phyloP scores from a whole-genome alignment of 2,797 vertebrate species.

The Yasuhikotakia modesta region DNA sequence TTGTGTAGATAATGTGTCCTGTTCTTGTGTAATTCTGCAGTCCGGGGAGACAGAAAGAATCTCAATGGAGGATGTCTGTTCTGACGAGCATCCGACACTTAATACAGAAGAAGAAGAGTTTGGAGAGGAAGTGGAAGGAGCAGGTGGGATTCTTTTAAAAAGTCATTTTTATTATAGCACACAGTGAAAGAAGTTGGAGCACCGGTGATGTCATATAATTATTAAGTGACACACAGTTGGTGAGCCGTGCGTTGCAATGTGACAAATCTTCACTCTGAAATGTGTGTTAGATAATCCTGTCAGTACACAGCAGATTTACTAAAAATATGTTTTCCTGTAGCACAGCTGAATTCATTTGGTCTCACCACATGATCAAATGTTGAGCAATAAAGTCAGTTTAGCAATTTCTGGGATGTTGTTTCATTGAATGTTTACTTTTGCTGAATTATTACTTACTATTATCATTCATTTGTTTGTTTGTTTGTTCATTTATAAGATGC shows the following conservation, averaged over 20 bases:
- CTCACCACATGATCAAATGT: background rate
- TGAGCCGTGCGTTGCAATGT: slow-evolving; percentile 1
- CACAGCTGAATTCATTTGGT: background rate
- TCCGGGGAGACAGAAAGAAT: slow-evolving; percentile 69
- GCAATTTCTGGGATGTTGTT: background rate
- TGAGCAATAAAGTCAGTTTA: background rate
- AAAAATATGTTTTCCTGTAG: background rate
- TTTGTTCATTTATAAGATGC: too few species aligned
- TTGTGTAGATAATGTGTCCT: background rate
- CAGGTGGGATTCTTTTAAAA: slow-evolving; percentile 61
- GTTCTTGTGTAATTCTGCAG: slow-evolving; percentile 51
- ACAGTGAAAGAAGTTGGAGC: background rate
- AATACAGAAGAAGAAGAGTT: slow-evolving; percentile 65
- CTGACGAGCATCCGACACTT: slow-evolving; percentile 49
- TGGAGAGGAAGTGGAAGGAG: slow-evolving; percentile 66
- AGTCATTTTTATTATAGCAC: background rate
- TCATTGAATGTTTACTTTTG: background rate
- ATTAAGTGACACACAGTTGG: background rate
- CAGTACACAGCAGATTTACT: slow-evolving; percentile 4
- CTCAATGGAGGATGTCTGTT: slow-evolving; percentile 68
- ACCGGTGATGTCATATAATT: background rate
- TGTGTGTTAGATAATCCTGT: slow-evolving; percentile 11
- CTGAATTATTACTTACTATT: too few species aligned
- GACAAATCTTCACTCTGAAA: slow-evolving; percentile 13
- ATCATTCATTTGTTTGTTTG: too few species aligned